Evolutionary conservation across 2,888 invertebrate genomes (phyloP).

Genomic region (Callosobruchus maculatus): DNA sequence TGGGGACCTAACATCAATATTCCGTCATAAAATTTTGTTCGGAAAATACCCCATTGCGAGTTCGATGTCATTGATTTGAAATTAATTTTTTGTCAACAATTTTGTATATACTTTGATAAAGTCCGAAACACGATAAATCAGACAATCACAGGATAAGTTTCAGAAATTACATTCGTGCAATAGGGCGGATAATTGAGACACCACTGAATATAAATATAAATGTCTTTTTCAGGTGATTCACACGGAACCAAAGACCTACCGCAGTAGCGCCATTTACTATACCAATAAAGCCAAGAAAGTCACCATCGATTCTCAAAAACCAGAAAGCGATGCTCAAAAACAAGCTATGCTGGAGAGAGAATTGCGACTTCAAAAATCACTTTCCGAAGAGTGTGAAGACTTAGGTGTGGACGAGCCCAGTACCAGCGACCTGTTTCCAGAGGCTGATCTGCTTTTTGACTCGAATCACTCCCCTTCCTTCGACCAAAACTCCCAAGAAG

Average conservation of each 20-base stretch:
- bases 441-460: slow-evolving; percentile 70
- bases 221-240: slow-evolving; percentile 29
- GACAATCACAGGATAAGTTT: too few relatives aligned
- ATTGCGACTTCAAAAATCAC: slow-evolving; percentile 61
- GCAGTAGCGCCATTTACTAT: slow-evolving; percentile 38
- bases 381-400: slow-evolving; percentile 77
- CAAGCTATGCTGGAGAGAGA: slow-evolving; percentile 56
- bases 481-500: slow-evolving; percentile 56
- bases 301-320: slow-evolving; percentile 26
- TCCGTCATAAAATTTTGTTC: too few relatives aligned
- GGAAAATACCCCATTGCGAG: too few relatives aligned
- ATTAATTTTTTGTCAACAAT: too few relatives aligned
- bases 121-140: too few relatives aligned
- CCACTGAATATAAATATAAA: too few relatives aligned
- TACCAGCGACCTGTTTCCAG: slow-evolving; percentile 75
- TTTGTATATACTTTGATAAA: too few relatives aligned
- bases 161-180: too few relatives aligned
- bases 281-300: slow-evolving; percentile 42
- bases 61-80: too few relatives aligned
- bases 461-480: slow-evolving; percentile 67
- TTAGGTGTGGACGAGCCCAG: slow-evolving; percentile 76
- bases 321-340: slow-evolving; percentile 46
- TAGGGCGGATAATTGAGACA: too few relatives aligned
- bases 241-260: slow-evolving; percentile 34
- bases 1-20: too few relatives aligned